Conservation (phyloP, 2,888 invertebrate species). For the Platerodrilus igneus region DNA sequence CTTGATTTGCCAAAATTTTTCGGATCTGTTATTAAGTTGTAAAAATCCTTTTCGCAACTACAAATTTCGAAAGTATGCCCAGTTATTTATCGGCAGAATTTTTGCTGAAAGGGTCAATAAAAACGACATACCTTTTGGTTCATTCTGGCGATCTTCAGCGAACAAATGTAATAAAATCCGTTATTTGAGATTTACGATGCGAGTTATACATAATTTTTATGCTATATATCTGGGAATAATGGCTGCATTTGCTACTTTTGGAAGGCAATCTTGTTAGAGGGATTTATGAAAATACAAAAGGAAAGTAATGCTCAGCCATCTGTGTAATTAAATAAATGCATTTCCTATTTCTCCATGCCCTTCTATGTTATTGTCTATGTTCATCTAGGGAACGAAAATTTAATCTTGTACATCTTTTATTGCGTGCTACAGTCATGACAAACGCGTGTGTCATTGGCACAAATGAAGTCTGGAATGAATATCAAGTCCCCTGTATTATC, state of each 20-base stretch:
- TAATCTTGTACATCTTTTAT: conserved; percentile 39
- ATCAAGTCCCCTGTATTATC: conserved; percentile 22
- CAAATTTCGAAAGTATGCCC: too few species aligned
- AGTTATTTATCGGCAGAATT: too few species aligned
- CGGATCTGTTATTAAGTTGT: too few species aligned
- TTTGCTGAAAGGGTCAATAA: too few species aligned
- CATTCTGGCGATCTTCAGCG: too few species aligned
- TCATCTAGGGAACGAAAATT: conserved; percentile 30
- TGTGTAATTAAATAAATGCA: conserved; percentile 32
- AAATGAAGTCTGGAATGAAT: conserved; percentile 39
- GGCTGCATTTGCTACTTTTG: conserved; percentile 12
- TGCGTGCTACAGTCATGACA: conserved; percentile 38
- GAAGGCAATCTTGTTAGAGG: neutral
- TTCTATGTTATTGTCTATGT: conserved; percentile 24
- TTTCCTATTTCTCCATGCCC: conserved; percentile 25
- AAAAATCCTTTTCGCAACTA: too few species aligned
- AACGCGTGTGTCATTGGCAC: conserved; percentile 42
- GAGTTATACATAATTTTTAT: conserved; percentile 21
- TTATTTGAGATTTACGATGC: conserved; percentile 33
- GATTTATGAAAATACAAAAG: neutral
- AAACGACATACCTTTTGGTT: conserved; percentile 11
- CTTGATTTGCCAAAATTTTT: too few species aligned
- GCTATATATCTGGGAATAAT: conserved; percentile 29
- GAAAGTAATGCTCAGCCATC: conserved; percentile 18
- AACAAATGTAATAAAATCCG: conserved; percentile 34